Conservation (phyloP, 2,113 vertebrate species). For the Psittacus erithacus region DNA sequence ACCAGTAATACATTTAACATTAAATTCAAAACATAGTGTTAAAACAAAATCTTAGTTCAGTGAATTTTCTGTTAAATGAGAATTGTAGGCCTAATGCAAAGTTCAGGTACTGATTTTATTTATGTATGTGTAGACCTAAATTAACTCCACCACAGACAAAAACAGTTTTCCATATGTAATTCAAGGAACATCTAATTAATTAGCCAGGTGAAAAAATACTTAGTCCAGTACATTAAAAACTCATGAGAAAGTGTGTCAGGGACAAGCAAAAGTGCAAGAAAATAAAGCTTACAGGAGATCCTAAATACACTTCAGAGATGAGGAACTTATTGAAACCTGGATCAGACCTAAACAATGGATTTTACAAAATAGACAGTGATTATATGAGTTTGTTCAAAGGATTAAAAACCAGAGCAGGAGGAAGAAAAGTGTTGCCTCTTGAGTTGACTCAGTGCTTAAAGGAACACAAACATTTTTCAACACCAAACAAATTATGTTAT, state of each 20-base stretch:
- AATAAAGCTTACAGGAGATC: not conserved
- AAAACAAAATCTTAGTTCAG: not conserved
- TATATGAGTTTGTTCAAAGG: not conserved
- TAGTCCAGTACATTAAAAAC: not conserved
- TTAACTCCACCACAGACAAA: not conserved
- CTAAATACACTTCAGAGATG: not conserved
- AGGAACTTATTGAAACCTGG: not conserved
- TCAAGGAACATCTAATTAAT: not conserved
- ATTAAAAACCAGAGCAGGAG: not conserved
- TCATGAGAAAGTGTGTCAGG: not conserved
- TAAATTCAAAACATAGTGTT: not conserved
- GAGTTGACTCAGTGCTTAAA: not conserved
- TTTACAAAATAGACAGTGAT: not conserved
- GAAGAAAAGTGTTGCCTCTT: not conserved
- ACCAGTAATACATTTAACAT: not conserved
- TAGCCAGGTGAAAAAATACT: not conserved
- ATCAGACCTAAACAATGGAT: not conserved
- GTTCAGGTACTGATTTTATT: not conserved
- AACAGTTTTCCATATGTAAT: not conserved
- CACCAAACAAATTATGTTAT: not conserved
- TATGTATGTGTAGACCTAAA: not conserved
- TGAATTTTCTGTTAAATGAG: not conserved
- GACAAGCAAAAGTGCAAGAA: not conserved
- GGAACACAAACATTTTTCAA: not conserved
- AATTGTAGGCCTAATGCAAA: not conserved